A percentile compares a stretch with the other conserved stretches of the same genome.
These are phyloP conservation scores for Macrobrachium rosenbergii DNA, from an alignment of 1,140 invertebrate genomes.

Conservation along the genomic window DNA sequence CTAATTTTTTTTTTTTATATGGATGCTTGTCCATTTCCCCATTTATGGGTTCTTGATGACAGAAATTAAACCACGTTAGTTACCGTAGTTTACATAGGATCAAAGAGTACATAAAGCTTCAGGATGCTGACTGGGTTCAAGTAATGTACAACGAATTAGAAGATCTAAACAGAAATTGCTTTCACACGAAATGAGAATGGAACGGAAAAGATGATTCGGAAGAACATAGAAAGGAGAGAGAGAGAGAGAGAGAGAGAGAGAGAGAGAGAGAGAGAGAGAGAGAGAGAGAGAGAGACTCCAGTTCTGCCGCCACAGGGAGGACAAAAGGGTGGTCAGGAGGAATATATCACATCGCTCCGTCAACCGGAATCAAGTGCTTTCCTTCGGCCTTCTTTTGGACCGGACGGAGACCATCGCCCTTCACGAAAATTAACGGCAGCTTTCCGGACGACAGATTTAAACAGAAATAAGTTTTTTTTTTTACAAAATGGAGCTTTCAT, in stretches of 20 bases:
- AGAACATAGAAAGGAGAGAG: neutral
- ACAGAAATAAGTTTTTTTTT: too few relatives aligned
- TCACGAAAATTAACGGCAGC: neutral
- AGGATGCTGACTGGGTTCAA: too few relatives aligned
- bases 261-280: conserved; percentile 33
- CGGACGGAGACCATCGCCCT: neutral
- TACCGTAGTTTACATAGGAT: too few relatives aligned
- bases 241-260: conserved; percentile 31
- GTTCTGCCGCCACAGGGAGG: conserved; percentile 55
- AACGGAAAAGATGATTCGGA: neutral
- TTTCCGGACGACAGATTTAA: neutral
- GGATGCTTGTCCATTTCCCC: too few relatives aligned
- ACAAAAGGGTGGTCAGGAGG: conserved; percentile 58
- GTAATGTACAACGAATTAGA: neutral
- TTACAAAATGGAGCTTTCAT: too few relatives aligned
- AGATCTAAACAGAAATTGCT: conserved; percentile 13
- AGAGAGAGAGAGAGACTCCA: conserved; percentile 1
- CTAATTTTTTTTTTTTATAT: too few relatives aligned
- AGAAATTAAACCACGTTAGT: too few relatives aligned
- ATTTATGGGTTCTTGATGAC: too few relatives aligned
- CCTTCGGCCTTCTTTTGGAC: conserved; percentile 8
- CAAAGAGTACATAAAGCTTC: too few relatives aligned
- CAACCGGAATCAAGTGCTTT: conserved; percentile 62
- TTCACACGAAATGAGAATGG: conserved; percentile 12
- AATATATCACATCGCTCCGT: conserved; percentile 55